These are phyloP conservation scores for Lycophotia porphyrea DNA, from an alignment of 2,888 invertebrate species.

Conservation along the genomic window DNA sequence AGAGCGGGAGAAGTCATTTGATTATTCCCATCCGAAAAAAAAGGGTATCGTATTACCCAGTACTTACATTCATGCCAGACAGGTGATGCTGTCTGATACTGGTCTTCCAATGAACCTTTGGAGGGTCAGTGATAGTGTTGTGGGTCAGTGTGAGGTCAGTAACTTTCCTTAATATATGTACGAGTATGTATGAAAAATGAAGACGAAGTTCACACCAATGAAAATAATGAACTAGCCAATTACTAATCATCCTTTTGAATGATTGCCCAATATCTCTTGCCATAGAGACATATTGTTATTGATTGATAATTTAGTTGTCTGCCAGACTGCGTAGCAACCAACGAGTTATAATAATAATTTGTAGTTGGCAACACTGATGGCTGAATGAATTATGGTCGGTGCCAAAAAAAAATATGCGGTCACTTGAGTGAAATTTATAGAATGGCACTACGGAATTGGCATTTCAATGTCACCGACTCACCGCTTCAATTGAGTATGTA, in stretches of 20 bases:
- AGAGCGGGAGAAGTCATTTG: too few relatives aligned
- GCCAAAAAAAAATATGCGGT: slow-evolving; percentile 22
- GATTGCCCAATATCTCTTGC: neutral
- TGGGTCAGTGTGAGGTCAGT: too few relatives aligned
- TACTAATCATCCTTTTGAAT: slow-evolving; percentile 2
- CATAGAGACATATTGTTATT: slow-evolving; percentile 9
- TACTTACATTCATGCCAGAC: too few relatives aligned
- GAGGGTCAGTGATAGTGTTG: too few relatives aligned
- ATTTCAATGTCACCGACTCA: slow-evolving; percentile 1
- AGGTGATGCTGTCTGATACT: too few relatives aligned
- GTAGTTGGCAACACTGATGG: slow-evolving; percentile 44
- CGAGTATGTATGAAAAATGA: too few relatives aligned
- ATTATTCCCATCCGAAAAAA: too few relatives aligned
- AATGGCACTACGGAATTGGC: neutral
- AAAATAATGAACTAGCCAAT: slow-evolving; percentile 3
- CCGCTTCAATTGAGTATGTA: neutral
- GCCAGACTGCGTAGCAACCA: slow-evolving; percentile 35
- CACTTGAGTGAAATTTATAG: neutral
- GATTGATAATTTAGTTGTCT: slow-evolving; percentile 19
- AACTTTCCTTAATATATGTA: too few relatives aligned
- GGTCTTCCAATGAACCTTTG: too few relatives aligned
- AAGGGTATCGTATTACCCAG: too few relatives aligned
- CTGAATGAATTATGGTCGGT: slow-evolving; percentile 25
- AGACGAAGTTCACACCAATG: neutral
- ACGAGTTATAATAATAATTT: slow-evolving; percentile 9